These are phyloP conservation scores for Alces alces DNA, from an alignment of 2,113 vertebrate genomes.

Conservation along the genomic window DNA sequence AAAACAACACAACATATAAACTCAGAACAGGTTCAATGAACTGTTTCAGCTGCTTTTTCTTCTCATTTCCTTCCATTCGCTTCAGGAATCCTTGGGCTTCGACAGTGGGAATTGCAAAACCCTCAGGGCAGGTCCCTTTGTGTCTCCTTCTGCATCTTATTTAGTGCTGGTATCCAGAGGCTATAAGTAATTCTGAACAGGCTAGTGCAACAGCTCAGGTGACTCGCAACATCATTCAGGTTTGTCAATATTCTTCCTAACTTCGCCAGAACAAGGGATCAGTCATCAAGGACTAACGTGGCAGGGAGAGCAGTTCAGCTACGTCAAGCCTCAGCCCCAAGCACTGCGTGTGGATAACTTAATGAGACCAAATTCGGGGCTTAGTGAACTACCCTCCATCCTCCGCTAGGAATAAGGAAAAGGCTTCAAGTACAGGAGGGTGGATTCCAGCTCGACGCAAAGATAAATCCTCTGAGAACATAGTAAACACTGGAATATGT, in stretches of 20 bases:
- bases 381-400: background rate
- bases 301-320: background rate
- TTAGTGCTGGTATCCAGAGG: slow-evolving; percentile 56
- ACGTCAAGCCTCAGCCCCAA: background rate
- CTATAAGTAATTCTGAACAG: slow-evolving; percentile 48
- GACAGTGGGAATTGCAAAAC: slow-evolving; percentile 61
- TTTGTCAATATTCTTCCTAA: slow-evolving; percentile 38
- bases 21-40: slow-evolving; percentile 60
- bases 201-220: slow-evolving; percentile 23
- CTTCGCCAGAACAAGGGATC: background rate
- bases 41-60: slow-evolving; percentile 62
- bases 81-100: slow-evolving; percentile 59
- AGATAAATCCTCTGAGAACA: slow-evolving; percentile 36
- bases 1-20: slow-evolving; percentile 52
- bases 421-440: background rate
- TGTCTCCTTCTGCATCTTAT: slow-evolving; percentile 64
- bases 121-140: slow-evolving; percentile 65
- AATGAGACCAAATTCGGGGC: slow-evolving; percentile 22
- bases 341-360: background rate
- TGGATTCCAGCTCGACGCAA: background rate
- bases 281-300: background rate
- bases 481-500: slow-evolving; percentile 12
- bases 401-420: background rate
- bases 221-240: slow-evolving; percentile 8
- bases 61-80: slow-evolving; percentile 66